These are phyloP conservation scores for Diplazon laetatorius DNA, from an alignment of 2,888 invertebrate species.

Conservation along the genomic window DNA sequence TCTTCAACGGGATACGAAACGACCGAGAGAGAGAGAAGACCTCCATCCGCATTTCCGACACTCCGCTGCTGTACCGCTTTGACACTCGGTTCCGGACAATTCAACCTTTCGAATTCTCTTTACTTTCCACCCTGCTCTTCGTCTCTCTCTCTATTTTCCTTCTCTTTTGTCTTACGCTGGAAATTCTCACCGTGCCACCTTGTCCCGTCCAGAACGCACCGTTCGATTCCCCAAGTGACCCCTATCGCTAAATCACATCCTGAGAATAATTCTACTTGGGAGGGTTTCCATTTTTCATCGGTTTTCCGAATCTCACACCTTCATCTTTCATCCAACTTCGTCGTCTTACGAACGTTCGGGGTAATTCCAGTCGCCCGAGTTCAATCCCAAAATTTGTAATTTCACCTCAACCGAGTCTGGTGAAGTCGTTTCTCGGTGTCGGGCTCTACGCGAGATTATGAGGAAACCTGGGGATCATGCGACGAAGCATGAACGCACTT, in stretches of 20 bases:
- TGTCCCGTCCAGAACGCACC: conserved; percentile 54
- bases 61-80: conserved; percentile 42
- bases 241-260: conserved; percentile 22
- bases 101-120: conserved; percentile 67
- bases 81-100: conserved; percentile 58
- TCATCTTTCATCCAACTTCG: too few relatives aligned
- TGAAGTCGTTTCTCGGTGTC: not conserved
- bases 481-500: conserved; percentile 9
- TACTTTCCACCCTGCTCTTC: conserved; percentile 36
- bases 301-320: conserved; percentile 8
- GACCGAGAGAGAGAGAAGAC: too few relatives aligned
- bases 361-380: not conserved
- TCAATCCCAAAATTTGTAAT: too few relatives aligned
- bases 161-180: conserved; percentile 25
- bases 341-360: not conserved
- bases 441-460: conserved; percentile 11
- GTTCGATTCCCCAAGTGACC: conserved; percentile 20
- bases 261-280: conserved; percentile 31
- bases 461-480: conserved; percentile 31
- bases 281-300: not conserved
- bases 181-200: conserved; percentile 19
- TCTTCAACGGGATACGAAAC: conserved; percentile 54
- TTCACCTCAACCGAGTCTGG: too few relatives aligned
- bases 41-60: conserved; percentile 48
- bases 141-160: conserved; percentile 14